Evolutionary conservation across 2,113 vertebrate genomes (phyloP), one percentile per base, ranked within the genome.

Genomic region (Mohoua ochrocephala): DNA sequence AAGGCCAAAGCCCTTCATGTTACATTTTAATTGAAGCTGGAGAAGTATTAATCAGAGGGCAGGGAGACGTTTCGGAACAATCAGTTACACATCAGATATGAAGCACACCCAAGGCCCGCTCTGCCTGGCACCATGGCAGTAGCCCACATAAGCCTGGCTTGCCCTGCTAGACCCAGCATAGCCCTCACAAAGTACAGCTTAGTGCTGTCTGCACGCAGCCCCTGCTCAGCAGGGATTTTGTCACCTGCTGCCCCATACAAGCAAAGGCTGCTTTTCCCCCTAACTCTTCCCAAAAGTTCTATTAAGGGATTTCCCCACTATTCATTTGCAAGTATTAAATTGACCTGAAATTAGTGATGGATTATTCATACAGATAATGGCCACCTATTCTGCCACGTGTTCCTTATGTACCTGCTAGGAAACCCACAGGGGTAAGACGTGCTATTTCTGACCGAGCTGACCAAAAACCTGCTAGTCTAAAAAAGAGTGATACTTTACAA

Each of bases 1-100:
- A 96, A 96, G 92, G 90, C 71, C 92, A 87, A 81, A 96, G 45
- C 56, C 84, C 91, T 96, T 92, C 85, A 92, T 67, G 91, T 53
- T 91, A 69, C 31, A 39, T 92, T 95, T 93, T 96, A 96, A 95
- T 84, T 96, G 93, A 84, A 91, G 52, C 60, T 82, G 71, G 53
- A 84, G 79, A 71, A 90, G 71, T 44, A 86, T 77, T 96, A 92
- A 96, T 93, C 96, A 97, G 79, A 71, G 88, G 74, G 76, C 83
- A 92, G 69, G 56, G 67, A 92, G 69, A 91, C 7, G 1, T 84
- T 93, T 88, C 60, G 41, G 88, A 85, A 88, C 82, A 74, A 77
- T 85, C 85, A 83, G 93, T 87, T 69, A 39, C 71, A 79, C 50
- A 74, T 10, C 53, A 75, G 83, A 84, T 42, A n/a, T 0, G 68